Evolutionary conservation across 2,113 vertebrate species (phyloP).

Genomic region (Chinchilla lanigera): DNA sequence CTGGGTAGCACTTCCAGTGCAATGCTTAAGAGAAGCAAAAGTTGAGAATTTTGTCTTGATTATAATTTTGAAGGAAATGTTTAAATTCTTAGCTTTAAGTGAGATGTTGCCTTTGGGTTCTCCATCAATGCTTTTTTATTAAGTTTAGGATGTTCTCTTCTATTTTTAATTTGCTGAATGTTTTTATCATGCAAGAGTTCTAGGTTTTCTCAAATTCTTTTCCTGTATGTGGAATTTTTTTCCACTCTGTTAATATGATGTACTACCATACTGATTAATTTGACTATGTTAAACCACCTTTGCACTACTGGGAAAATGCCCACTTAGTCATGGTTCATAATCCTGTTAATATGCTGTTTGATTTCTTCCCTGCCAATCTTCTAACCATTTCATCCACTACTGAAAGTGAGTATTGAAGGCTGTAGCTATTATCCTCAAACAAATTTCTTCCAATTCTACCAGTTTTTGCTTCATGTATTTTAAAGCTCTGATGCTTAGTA

Average conservation of each 20-base stretch:
- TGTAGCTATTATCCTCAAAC: not conserved
- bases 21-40: not conserved
- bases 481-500: not conserved
- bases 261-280: not conserved
- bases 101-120: not conserved
- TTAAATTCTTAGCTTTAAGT: not conserved
- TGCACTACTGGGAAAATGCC: not conserved
- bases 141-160: not conserved
- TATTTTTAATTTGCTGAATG: not conserved
- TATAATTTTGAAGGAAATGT: not conserved
- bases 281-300: not conserved
- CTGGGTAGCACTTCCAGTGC: not conserved
- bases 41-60: not conserved
- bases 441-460: not conserved
- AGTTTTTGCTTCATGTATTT: not conserved
- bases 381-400: not conserved
- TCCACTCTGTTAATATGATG: not conserved
- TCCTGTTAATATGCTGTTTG: not conserved
- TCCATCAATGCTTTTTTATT: not conserved
- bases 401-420: not conserved
- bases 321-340: not conserved
- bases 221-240: not conserved
- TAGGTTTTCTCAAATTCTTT: not conserved
- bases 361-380: not conserved
- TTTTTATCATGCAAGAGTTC: not conserved